Evolutionary conservation across 2,888 invertebrate genomes (phyloP).

Genomic region (Zaprionus bogoriensis): DNA sequence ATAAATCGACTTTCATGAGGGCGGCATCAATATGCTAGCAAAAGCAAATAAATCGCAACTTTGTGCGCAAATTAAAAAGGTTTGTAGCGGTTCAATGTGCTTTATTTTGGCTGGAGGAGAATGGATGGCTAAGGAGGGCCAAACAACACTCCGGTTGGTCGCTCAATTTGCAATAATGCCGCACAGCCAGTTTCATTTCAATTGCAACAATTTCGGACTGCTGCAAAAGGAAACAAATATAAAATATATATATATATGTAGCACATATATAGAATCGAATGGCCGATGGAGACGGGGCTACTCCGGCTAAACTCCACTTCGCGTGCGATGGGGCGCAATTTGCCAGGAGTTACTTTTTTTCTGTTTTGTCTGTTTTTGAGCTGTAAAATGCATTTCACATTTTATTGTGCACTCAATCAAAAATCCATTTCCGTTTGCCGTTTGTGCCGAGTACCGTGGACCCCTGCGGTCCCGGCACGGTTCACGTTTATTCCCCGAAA

Average conservation of each 20-base stretch:
- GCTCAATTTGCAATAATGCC: constrained; percentile 61
- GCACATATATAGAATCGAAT: constrained; percentile 22
- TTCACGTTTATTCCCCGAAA: constrained; percentile 33
- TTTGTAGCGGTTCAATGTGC: constrained; percentile 8
- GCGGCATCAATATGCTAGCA: constrained; percentile 53
- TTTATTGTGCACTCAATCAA: constrained; percentile 77
- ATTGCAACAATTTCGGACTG: constrained; percentile 54
- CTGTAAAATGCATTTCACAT: constrained; percentile 76
- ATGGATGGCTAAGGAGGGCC: neutral
- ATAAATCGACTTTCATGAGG: constrained; percentile 70
- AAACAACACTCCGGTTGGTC: constrained; percentile 43
- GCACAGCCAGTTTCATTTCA: constrained; percentile 50
- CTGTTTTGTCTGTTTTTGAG: constrained; percentile 44
- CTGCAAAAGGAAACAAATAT: constrained; percentile 21
- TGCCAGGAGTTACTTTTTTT: constrained; percentile 20
- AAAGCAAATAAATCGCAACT: constrained; percentile 61
- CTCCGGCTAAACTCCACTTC: constrained; percentile 44
- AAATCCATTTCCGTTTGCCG: constrained; percentile 75
- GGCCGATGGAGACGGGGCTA: constrained; percentile 3
- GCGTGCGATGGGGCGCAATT: constrained; percentile 30
- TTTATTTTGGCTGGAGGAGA: neutral
- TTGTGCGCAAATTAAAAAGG: constrained; percentile 63
- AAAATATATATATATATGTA: constrained; percentile 31
- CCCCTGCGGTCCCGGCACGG: constrained; percentile 12
- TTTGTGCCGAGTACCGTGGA: constrained; percentile 51